Evolutionary conservation across 1,140 invertebrate genomes (phyloP), one percentile per base, ranked within the genome.

Genomic region (Leucophenga varia): DNA sequence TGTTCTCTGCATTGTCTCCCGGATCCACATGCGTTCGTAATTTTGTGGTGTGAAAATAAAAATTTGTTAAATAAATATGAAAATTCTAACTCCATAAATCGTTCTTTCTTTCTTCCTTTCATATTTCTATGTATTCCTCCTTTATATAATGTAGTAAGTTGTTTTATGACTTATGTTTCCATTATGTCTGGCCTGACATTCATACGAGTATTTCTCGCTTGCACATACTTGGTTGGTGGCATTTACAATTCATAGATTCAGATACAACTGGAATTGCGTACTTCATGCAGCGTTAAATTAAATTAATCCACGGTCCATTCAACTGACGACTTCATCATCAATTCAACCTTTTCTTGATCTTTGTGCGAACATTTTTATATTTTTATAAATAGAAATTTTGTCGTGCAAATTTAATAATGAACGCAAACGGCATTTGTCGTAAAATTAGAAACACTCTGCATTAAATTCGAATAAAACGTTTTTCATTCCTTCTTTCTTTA

Each of bases 381-480:
- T n/a, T n/a, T n/a, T n/a, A n/a, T n/a, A n/a, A n/a, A n/a, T n/a
- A n/a, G n/a, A n/a, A n/a, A n/a, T n/a, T n/a, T 3, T 20, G 6
- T 38, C 37, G 37, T 47, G 63, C 48, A 44, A 52, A 57, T 54
- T 54, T 56, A 45, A 52, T 49, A 53, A 54, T 48, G 52, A 49
- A 55, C 31, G 14, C 36, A 8, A 8, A 30, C 7, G 25, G 25
- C n/a, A 8, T 8, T 30, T 7, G 20, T 25, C 40, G 22, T 48
- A 48, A 58, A 64, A 72, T 72, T 69, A 50, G 59, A 58, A 69
- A 72, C 63, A 68, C 64, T 68, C 54, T 54, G 59, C 56, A 72
- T 65, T 57, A 71, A 68, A 68, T 63, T 57, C 63, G 42, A 64
- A 71, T 72, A 64, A 68, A 72, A 60, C 54, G 54, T 54, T 65